Evolutionary conservation across 2,888 invertebrate genomes (phyloP).

Genomic region (Caenorhabditis japonica): DNA sequence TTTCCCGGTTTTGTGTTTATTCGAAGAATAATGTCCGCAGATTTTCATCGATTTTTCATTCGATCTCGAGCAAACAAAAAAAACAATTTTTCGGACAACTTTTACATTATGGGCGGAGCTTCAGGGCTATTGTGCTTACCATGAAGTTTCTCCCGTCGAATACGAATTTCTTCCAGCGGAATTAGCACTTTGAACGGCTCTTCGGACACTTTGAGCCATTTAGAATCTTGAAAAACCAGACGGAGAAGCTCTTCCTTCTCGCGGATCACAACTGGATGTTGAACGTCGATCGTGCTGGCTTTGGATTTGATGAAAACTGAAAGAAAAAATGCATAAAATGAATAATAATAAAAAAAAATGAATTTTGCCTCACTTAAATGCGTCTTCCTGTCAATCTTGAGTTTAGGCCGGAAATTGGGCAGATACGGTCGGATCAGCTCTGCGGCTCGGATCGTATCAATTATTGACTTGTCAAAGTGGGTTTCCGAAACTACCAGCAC

Average conservation of each 20-base stretch:
- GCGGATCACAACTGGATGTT: constrained; percentile 28
- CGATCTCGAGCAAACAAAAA: no score
- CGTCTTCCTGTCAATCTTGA: constrained; percentile 45
- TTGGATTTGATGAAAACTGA: constrained; percentile 69
- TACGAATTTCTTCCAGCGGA: constrained; percentile 48
- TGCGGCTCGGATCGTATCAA: constrained; percentile 48
- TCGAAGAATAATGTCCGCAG: no score
- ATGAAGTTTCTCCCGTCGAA: constrained; percentile 33
- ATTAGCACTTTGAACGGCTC: constrained; percentile 29
- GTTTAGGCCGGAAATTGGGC: constrained; percentile 16
- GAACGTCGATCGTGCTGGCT: constrained; percentile 58
- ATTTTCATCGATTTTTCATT: no score
- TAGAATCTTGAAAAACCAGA: constrained; percentile 40
- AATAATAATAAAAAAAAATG: no score
- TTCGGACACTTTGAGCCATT: constrained; percentile 44
- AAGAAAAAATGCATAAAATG: no score
- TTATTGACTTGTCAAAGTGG: constrained; percentile 83
- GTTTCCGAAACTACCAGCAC: constrained; percentile 90
- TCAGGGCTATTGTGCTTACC: no score
- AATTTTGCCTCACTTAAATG: constrained; percentile 54
- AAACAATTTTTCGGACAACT: no score
- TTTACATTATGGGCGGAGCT: no score
- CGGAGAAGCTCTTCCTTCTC: constrained; percentile 53
- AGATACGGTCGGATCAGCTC: constrained; percentile 54
- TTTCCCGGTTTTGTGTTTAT: no score